Evolutionary conservation across 2,888 invertebrate genomes (phyloP), one percentile per base, ranked within the genome.

Genomic region (Papilio elwesi): DNA sequence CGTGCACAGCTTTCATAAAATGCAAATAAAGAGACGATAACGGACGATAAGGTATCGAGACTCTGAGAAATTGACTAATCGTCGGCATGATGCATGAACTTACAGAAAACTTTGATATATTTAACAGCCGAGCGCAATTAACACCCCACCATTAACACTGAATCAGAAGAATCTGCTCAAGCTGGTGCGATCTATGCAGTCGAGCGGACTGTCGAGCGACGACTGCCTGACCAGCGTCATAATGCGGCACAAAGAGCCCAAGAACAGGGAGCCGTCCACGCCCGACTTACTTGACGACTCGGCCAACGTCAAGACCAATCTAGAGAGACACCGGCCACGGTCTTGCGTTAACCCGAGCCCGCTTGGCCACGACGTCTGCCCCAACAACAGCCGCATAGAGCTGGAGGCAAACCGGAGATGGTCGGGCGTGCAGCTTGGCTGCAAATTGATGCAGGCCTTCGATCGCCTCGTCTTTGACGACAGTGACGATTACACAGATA

Each of bases 401-500:
- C 85, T 85, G 83, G 90, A 87, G 79, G 88, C 78, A 47, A 96
- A 95, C 79, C 96, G 96, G 82, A 94, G 97, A 78, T 97, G 97
- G 96, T 96, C 96, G 59, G 96, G 96, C 52, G 95, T 96, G 55
- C 96, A 96, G 75, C 88, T 96, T 77, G 95, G 96, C 67, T 95
- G 96, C 0, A 96, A 96, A 81, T 90, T 96, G 79, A 96, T 96
- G 87, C 96, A 96, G 81, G 96, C 96, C 5, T 96, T 96, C 79
- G 96, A 96, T 83, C 94, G 96, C 80, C 90, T 97, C 48, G 94
- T 94, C 70, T 94, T 95, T 74, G 95, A 94, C 75, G 96, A 96
- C 81, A 96, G 96, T 75, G 96, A 95, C 79, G 96, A 96, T 86
- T 96, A 96, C 83, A 95, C 96, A 10, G 97, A 97, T 88, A 96